A percentile compares a stretch with the other conserved stretches of the same genome.
Evolutionary conservation across 35 echinoderm and acorn worm genomes (phyloP).

Genomic region (Apostichopus parvimensis): DNA sequence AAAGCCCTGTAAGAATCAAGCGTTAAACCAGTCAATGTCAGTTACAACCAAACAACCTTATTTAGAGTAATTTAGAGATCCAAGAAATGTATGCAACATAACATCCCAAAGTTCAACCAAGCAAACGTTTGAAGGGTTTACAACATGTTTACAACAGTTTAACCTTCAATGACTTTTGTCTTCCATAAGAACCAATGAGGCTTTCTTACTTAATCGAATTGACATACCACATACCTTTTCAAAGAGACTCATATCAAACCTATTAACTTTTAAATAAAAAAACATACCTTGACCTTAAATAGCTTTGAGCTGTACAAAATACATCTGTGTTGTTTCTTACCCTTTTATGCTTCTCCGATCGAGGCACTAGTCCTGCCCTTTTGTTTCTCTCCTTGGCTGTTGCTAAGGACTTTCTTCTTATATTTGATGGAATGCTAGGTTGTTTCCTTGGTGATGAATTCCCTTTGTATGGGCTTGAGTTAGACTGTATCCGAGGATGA

Average conservation of each 20-base stretch:
- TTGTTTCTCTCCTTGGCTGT: neutral
- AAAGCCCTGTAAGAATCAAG: too few species aligned
- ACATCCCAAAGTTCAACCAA: too few species aligned
- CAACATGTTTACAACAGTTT: too few species aligned
- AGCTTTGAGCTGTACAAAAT: neutral
- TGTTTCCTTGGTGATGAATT: too few species aligned
- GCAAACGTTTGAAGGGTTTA: too few species aligned
- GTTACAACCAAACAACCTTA: too few species aligned
- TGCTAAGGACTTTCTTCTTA: neutral
- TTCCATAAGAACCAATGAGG: neutral
- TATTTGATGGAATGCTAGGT: neutral
- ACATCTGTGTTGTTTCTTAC: neutral
- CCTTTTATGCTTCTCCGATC: slow-evolving; percentile 29
- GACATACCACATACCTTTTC: neutral
- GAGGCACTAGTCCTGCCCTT: neutral
- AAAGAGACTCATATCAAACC: too few species aligned
- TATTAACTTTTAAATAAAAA: neutral
- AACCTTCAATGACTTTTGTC: neutral
- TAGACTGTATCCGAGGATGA: neutral
- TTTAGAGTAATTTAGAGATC: too few species aligned
- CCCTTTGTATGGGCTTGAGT: neutral
- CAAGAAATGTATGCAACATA: too few species aligned
- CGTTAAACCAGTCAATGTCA: too few species aligned
- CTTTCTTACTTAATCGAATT: neutral
- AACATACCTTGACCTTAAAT: neutral